These are phyloP conservation scores for Hassar affinis DNA, from an alignment of 2,113 vertebrate genomes.

Conservation along the genomic window DNA sequence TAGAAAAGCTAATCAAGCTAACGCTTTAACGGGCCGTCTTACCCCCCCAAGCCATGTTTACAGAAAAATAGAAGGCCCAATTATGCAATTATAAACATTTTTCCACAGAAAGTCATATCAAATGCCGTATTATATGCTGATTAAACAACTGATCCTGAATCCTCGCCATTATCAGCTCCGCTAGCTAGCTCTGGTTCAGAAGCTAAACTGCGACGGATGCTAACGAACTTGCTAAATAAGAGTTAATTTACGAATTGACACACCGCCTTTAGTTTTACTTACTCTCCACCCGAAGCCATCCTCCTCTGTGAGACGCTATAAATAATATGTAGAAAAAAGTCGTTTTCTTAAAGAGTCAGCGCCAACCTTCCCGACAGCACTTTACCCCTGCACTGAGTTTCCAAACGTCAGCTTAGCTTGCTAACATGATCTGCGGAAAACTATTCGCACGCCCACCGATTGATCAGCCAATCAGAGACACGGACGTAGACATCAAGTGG, in stretches of 20 bases:
- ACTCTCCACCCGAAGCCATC: slow-evolving; percentile 81
- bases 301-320: slow-evolving; percentile 67
- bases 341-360: slow-evolving; percentile 54
- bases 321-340: slow-evolving; percentile 67
- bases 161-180: not conserved
- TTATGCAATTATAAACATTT: not conserved
- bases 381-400: slow-evolving; percentile 53
- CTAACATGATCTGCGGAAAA: slow-evolving; percentile 55
- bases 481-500: not conserved
- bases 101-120: not conserved
- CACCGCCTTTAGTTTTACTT: slow-evolving; percentile 56
- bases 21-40: not conserved
- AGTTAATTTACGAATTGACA: not conserved
- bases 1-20: slow-evolving; percentile 46
- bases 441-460: slow-evolving; percentile 31
- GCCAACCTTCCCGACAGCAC: slow-evolving; percentile 47
- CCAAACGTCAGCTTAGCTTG: slow-evolving; percentile 54
- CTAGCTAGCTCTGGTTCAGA: slow-evolving; percentile 29
- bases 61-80: not conserved
- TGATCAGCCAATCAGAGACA: slow-evolving; percentile 59
- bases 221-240: slow-evolving; percentile 3
- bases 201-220: slow-evolving; percentile 20
- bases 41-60: not conserved
- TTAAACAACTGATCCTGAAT: not conserved
- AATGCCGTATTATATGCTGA: not conserved